phyloP scores from a whole-genome alignment of 1,140 invertebrate species.

The Eciton burchellii region DNA sequence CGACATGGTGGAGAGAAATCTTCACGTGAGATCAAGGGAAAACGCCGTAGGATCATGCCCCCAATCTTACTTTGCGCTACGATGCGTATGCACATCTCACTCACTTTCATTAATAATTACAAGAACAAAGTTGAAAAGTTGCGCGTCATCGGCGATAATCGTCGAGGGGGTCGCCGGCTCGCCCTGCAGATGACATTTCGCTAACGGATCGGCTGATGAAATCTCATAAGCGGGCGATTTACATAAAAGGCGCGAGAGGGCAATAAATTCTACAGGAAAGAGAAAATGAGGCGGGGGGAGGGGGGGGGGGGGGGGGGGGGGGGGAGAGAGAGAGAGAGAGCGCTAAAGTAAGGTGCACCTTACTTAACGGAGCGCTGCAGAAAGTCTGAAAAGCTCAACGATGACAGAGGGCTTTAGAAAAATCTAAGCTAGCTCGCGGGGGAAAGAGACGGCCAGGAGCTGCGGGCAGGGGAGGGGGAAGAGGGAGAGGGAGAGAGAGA shows the following conservation, averaged over 20 bases:
- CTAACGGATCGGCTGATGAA: background rate
- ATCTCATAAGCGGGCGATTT: slow-evolving; percentile 37
- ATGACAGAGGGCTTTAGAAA: slow-evolving; percentile 53
- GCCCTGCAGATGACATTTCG: background rate
- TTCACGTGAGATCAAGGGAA: too few relatives aligned
- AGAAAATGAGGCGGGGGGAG: background rate
- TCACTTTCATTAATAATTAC: slow-evolving; percentile 5
- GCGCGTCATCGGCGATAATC: background rate
- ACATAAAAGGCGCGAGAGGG: slow-evolving; percentile 34
- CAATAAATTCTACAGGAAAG: slow-evolving; percentile 32
- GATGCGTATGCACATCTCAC: too few relatives aligned
- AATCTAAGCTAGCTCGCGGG: slow-evolving; percentile 30
- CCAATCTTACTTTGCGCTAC: too few relatives aligned
- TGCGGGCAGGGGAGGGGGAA: background rate
- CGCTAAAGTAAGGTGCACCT: background rate
- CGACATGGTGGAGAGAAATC: too few relatives aligned
- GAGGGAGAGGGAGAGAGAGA: background rate
- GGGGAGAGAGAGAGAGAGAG: background rate
- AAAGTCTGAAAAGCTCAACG: slow-evolving; percentile 54
- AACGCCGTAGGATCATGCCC: too few relatives aligned
- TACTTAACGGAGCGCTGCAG: slow-evolving; percentile 45
- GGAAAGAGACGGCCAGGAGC: too few relatives aligned
- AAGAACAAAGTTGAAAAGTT: background rate
- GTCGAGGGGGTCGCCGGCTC: slow-evolving; percentile 11
- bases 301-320: too few relatives aligned